Percentiles rank a stretch among this genome's conserved stretches.
Conservation (phyloP, 2,797 vertebrate species). For the Acestrorhynchus altus region DNA sequence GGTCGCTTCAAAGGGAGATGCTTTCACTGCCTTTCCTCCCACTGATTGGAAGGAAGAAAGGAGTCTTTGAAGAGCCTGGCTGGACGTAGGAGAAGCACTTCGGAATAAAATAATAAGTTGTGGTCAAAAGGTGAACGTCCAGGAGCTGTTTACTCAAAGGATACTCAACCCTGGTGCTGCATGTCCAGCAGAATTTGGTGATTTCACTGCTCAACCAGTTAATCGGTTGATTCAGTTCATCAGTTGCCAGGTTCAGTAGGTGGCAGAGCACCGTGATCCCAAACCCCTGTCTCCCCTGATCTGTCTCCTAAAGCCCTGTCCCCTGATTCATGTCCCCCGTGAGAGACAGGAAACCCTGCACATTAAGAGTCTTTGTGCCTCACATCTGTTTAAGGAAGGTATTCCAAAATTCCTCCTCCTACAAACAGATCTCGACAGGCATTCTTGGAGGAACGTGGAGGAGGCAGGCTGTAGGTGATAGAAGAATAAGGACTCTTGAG, state of each 20-base stretch:
- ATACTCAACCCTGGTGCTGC: background rate
- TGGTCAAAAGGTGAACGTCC: slow-evolving; percentile 3
- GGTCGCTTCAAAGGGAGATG: slow-evolving; percentile 36
- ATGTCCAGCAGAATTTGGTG: background rate
- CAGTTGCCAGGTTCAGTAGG: too few species aligned
- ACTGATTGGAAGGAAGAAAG: slow-evolving; percentile 31
- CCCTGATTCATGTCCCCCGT: too few species aligned
- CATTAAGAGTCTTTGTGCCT: slow-evolving; percentile 18
- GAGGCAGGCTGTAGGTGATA: slow-evolving; percentile 53
- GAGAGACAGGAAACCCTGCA: background rate
- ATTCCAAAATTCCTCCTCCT: slow-evolving; percentile 75
- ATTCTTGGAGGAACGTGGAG: slow-evolving; percentile 70
- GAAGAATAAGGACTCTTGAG: slow-evolving; percentile 19
- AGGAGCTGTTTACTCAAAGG: background rate
- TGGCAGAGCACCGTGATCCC: background rate
- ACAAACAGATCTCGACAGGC: slow-evolving; percentile 74
- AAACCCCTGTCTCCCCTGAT: background rate
- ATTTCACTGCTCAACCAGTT: background rate
- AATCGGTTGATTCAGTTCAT: background rate
- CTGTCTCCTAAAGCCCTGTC: background rate
- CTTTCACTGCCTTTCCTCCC: slow-evolving; percentile 35
- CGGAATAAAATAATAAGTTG: background rate
- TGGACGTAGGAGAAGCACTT: slow-evolving; percentile 13
- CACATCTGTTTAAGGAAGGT: slow-evolving; percentile 76
- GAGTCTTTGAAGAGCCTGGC: slow-evolving; percentile 18